Percentiles rank a stretch among this genome's conserved stretches.
Conservation (phyloP, 2,888 invertebrate genomes). For the Pterostichus madidus region DNA sequence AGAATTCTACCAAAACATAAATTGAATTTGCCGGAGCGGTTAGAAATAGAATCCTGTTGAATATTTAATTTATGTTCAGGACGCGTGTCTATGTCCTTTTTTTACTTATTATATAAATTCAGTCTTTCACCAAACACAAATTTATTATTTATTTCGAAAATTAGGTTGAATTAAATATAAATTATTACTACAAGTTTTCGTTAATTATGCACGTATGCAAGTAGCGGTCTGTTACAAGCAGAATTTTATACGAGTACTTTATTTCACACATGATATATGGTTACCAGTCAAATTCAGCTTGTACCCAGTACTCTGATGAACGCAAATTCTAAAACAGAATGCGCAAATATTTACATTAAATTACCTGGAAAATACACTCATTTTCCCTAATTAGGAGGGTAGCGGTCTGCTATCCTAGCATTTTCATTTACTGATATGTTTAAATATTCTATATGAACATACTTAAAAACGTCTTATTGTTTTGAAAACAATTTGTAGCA, state of each 20-base stretch:
- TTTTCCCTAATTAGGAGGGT: slow-evolving; percentile 50
- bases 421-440: slow-evolving; percentile 44
- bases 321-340: slow-evolving; percentile 50
- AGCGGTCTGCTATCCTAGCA: slow-evolving; percentile 40
- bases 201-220: slow-evolving; percentile 43
- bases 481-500: too few relatives aligned
- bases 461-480: too few relatives aligned
- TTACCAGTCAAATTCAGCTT: slow-evolving; percentile 45
- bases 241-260: slow-evolving; percentile 42
- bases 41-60: not conserved
- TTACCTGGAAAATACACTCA: slow-evolving; percentile 44
- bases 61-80: slow-evolving; percentile 17
- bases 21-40: too few relatives aligned
- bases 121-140: slow-evolving; percentile 18
- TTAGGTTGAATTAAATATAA: slow-evolving; percentile 34
- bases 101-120: slow-evolving; percentile 28
- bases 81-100: slow-evolving; percentile 3
- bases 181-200: slow-evolving; percentile 28
- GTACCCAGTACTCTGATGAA: slow-evolving; percentile 31
- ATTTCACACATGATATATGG: slow-evolving; percentile 50
- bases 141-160: slow-evolving; percentile 38
- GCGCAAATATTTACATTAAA: slow-evolving; percentile 51
- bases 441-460: slow-evolving; percentile 19
- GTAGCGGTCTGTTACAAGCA: slow-evolving; percentile 36
- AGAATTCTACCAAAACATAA: too few relatives aligned